Evolutionary conservation across 1,140 invertebrate species (phyloP).

Genomic region (Bombus pyrosoma): DNA sequence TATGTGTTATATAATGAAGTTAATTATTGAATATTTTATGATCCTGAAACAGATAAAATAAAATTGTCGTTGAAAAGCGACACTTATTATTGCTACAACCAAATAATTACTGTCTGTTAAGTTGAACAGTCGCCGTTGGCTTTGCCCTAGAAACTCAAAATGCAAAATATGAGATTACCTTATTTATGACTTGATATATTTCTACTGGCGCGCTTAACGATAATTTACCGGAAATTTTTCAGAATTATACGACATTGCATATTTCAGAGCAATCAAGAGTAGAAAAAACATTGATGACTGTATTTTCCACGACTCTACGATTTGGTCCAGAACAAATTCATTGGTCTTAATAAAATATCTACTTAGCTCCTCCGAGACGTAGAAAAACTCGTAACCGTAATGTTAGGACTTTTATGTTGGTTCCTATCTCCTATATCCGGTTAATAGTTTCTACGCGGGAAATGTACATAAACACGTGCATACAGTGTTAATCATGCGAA

Average conservation of each 20-base stretch:
- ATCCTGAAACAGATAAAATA: too few relatives aligned
- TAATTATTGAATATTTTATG: too few relatives aligned
- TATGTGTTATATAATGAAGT: too few relatives aligned
- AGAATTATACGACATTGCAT: not conserved
- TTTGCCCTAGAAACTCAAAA: too few relatives aligned
- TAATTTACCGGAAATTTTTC: not conserved
- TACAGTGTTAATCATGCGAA: not conserved
- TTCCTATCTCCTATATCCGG: not conserved
- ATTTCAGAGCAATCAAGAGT: not conserved
- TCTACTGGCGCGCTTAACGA: not conserved
- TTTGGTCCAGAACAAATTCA: not conserved
- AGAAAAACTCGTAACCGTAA: not conserved
- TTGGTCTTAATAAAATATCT: not conserved
- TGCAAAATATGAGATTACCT: not conserved
- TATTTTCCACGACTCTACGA: not conserved
- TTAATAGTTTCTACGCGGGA: not conserved
- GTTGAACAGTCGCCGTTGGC: too few relatives aligned
- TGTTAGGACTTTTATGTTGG: not conserved
- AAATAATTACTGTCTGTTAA: too few relatives aligned
- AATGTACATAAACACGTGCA: not conserved
- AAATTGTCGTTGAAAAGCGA: too few relatives aligned
- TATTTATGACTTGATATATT: not conserved
- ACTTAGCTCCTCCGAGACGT: too few relatives aligned
- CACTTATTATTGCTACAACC: too few relatives aligned
- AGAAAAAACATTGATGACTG: too few relatives aligned